Conservation (phyloP, 2,797 vertebrate species). For the Emydoidea blandingii region DNA sequence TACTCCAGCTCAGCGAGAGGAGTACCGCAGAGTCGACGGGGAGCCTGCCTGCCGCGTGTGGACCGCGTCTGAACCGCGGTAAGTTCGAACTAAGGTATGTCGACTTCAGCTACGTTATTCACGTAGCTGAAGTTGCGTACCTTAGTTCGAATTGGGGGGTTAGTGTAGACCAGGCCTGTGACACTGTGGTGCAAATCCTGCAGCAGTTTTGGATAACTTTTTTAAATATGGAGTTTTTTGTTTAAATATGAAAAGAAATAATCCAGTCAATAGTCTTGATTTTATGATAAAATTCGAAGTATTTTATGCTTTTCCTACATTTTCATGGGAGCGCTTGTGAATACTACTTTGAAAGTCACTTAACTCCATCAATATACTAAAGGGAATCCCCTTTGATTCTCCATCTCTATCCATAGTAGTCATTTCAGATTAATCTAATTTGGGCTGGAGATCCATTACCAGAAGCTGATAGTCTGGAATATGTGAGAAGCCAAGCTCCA, state of each 20-base stretch:
- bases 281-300: background rate
- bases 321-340: background rate
- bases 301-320: background rate
- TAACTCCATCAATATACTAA: background rate
- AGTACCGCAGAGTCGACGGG: no score
- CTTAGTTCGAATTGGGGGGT: no score
- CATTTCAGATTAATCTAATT: fast-evolving
- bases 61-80: no score
- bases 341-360: background rate
- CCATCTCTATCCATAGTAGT: background rate
- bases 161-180: no score
- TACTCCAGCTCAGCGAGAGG: no score
- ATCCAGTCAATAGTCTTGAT: background rate
- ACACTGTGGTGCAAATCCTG: background rate
- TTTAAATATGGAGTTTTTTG: background rate
- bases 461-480: background rate
- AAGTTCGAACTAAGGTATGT: no score
- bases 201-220: constrained; percentile 14
- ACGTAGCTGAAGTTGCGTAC: no score
- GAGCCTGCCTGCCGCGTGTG: no score
- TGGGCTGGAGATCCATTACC: fast-evolving
- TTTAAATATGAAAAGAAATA: constrained; percentile 5
- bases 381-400: background rate
- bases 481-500: fast-evolving
- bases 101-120: no score